Evolutionary conservation across 2,888 invertebrate species (phyloP).

Genomic region (Chymomyza fuscimana): DNA sequence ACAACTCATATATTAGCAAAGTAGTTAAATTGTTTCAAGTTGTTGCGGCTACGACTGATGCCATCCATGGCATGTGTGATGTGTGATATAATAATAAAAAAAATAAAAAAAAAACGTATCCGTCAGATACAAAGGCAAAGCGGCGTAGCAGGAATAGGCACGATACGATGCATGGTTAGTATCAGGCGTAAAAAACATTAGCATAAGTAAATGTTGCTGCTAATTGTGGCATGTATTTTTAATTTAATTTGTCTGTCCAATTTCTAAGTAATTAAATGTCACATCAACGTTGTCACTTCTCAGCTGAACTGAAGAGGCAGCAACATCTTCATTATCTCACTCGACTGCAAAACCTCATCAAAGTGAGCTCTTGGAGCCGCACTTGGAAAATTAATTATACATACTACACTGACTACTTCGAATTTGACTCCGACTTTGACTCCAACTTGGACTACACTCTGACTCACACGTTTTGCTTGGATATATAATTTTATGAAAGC

Average conservation of each 20-base stretch:
- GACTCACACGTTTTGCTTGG: slow-evolving; percentile 7
- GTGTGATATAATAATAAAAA: neutral
- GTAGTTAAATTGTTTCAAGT: slow-evolving; percentile 63
- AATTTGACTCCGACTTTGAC: too few relatives aligned
- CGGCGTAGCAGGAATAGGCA: neutral
- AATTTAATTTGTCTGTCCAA: slow-evolving; percentile 35
- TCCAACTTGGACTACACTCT: slow-evolving; percentile 2
- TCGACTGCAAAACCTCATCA: slow-evolving; percentile 40
- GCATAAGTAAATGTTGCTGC: slow-evolving; percentile 21
- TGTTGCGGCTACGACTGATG: slow-evolving; percentile 62
- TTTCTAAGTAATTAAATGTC: slow-evolving; percentile 61
- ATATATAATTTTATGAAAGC: slow-evolving; percentile 36
- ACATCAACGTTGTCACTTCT: slow-evolving; percentile 25
- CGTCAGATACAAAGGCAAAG: neutral
- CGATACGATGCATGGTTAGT: too few relatives aligned
- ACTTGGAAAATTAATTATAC: slow-evolving; percentile 66
- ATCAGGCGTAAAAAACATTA: neutral
- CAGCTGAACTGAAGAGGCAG: slow-evolving; percentile 7
- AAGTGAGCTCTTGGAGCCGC: slow-evolving; percentile 36
- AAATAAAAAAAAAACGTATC: neutral
- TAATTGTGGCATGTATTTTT: slow-evolving; percentile 40
- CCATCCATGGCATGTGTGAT: slow-evolving; percentile 45
- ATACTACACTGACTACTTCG: slow-evolving; percentile 20
- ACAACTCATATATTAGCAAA: slow-evolving; percentile 54
- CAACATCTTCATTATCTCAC: slow-evolving; percentile 34